phyloP scores from a whole-genome alignment of 2,888 invertebrate genomes.

The Melolontha melolontha region DNA sequence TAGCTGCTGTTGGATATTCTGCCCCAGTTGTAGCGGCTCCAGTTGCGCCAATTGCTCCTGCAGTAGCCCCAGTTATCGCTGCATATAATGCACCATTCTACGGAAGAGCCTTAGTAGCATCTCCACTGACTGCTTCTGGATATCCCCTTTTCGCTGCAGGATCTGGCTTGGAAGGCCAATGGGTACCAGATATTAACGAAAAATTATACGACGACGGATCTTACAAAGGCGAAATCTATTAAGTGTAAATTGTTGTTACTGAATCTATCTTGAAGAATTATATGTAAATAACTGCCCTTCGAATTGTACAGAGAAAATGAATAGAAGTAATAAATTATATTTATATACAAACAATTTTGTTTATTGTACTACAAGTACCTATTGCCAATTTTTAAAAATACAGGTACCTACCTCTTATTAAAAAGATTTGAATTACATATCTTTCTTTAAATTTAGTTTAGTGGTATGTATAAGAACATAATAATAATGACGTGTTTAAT shows the following conservation, averaged over 20 bases:
- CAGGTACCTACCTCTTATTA: too few species aligned
- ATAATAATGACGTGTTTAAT: too few species aligned
- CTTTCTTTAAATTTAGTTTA: too few species aligned
- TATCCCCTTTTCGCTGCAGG: slow-evolving; percentile 51
- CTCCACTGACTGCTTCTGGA: slow-evolving; percentile 47
- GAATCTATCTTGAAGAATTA: slow-evolving; percentile 12
- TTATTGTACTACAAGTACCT: neutral
- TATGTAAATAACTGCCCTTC: slow-evolving; percentile 18
- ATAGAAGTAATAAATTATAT: slow-evolving; percentile 37
- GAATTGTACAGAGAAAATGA: slow-evolving; percentile 33
- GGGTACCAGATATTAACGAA: slow-evolving; percentile 54
- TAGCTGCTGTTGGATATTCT: slow-evolving; percentile 36
- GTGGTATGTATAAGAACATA: too few species aligned
- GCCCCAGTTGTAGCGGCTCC: slow-evolving; percentile 38
- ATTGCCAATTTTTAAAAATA: too few species aligned
- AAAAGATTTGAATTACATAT: too few species aligned
- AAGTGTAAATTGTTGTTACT: slow-evolving; percentile 1
- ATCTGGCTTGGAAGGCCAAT: slow-evolving; percentile 54
- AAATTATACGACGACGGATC: slow-evolving; percentile 59
- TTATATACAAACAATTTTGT: slow-evolving; percentile 4
- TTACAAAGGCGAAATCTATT: slow-evolving; percentile 55
- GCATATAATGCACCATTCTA: slow-evolving; percentile 40
- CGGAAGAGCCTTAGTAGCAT: slow-evolving; percentile 43
- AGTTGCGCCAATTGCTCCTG: slow-evolving; percentile 32
- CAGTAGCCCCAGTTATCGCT: slow-evolving; percentile 41